Percentiles rank a stretch among this genome's conserved stretches.
These are phyloP conservation scores for Sclerodermus sp. DNA, from an alignment of 2,888 invertebrate genomes.

Conservation along the genomic window DNA sequence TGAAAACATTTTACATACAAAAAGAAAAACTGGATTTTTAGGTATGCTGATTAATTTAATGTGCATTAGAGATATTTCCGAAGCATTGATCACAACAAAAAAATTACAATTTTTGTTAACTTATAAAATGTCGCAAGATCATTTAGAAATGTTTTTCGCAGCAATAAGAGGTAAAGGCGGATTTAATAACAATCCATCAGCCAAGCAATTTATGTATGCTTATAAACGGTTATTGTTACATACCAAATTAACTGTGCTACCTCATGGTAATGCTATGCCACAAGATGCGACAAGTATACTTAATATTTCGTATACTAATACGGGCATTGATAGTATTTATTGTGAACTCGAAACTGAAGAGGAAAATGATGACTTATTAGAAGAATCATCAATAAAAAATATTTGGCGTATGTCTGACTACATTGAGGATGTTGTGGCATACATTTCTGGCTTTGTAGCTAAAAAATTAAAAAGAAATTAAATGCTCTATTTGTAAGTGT, in stretches of 20 bases:
- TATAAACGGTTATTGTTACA: slow-evolving; percentile 1
- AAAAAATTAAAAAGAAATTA: too few relatives aligned
- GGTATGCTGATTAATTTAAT: not conserved
- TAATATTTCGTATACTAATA: too few relatives aligned
- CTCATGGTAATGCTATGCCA: not conserved
- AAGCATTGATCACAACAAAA: not conserved
- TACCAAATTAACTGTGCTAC: not conserved
- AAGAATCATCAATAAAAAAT: too few relatives aligned
- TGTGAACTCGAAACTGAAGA: too few relatives aligned
- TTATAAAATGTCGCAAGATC: too few relatives aligned
- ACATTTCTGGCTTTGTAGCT: too few relatives aligned
- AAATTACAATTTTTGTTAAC: not conserved
- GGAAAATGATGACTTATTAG: too few relatives aligned
- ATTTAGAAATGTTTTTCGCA: not conserved
- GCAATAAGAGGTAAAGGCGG: not conserved
- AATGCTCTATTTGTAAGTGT: too few relatives aligned
- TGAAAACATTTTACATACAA: not conserved
- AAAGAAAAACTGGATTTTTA: not conserved
- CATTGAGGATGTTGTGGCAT: too few relatives aligned
- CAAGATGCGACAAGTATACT: not conserved
- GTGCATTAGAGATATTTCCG: not conserved
- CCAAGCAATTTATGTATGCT: not conserved
- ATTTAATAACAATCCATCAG: not conserved
- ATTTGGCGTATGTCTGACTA: too few relatives aligned
- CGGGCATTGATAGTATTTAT: too few relatives aligned